Evolutionary conservation across 2,797 vertebrate species (phyloP).

Genomic region (Molothrus aeneus): DNA sequence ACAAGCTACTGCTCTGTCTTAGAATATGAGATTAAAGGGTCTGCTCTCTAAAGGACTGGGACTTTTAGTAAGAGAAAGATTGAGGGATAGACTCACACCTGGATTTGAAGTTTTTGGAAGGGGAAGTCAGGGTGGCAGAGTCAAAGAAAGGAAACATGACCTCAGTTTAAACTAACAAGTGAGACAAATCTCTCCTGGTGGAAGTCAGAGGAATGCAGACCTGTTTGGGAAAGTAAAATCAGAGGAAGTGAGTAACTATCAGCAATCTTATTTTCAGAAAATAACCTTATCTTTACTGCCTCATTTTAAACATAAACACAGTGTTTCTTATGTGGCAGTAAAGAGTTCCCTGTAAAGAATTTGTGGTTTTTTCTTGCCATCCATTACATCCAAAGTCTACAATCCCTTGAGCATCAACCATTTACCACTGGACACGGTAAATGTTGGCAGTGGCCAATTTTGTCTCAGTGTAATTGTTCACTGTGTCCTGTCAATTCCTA

Average conservation of each 20-base stretch:
- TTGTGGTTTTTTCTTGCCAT: background rate
- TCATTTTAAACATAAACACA: background rate
- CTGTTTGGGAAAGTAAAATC: constrained; percentile 10
- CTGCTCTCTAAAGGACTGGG: background rate
- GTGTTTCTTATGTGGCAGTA: background rate
- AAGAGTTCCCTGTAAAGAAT: background rate
- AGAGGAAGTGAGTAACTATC: constrained; percentile 1
- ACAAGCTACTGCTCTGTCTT: background rate
- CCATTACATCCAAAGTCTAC: background rate
- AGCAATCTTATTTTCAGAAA: background rate
- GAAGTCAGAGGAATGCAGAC: constrained; percentile 12
- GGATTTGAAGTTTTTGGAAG: background rate
- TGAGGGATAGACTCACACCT: background rate
- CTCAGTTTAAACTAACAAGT: constrained; percentile 10
- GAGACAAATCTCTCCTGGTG: background rate
- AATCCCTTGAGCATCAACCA: background rate
- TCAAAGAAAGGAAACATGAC: background rate
- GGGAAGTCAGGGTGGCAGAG: background rate
- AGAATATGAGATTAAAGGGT: background rate
- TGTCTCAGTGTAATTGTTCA: background rate
- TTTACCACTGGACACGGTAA: background rate
- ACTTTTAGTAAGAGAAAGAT: background rate
- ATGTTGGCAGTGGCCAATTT: background rate
- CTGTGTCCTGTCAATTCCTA: background rate
- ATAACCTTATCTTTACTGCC: background rate